A percentile compares a stretch with the other conserved stretches of the same genome.
These are phyloP conservation scores for Labeo catla DNA, from an alignment of 2,113 vertebrate genomes.

Conservation along the genomic window DNA sequence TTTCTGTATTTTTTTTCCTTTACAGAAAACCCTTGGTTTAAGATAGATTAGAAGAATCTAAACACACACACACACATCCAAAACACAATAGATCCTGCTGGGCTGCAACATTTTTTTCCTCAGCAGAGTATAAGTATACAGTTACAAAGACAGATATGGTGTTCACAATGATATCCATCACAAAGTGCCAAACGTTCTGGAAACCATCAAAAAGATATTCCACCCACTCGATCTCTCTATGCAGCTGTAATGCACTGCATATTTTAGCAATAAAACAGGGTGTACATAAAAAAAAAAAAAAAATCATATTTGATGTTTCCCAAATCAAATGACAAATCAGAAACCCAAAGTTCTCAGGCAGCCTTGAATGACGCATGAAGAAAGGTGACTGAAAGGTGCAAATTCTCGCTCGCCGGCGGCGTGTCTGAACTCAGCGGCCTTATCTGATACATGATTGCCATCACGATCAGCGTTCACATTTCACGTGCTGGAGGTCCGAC, in stretches of 20 bases:
- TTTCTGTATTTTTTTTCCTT: too few relatives aligned
- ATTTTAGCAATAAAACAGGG: background rate
- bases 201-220: slow-evolving; percentile 9
- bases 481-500: slow-evolving; percentile 42
- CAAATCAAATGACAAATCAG: slow-evolving; percentile 8
- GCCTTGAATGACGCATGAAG: slow-evolving; percentile 3
- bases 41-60: too few relatives aligned
- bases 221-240: slow-evolving; percentile 14
- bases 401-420: slow-evolving; percentile 9
- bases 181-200: slow-evolving; percentile 12
- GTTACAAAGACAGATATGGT: background rate
- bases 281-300: background rate
- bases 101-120: background rate
- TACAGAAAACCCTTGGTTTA: too few relatives aligned
- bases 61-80: background rate
- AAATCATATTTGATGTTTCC: background rate
- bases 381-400: slow-evolving; percentile 16
- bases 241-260: background rate
- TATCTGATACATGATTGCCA: slow-evolving; percentile 48
- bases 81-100: background rate
- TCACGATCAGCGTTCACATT: slow-evolving; percentile 50
- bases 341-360: background rate
- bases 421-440: slow-evolving; percentile 43
- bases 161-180: slow-evolving; percentile 19
- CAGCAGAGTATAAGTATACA: background rate